Conservation (phyloP, 2,888 invertebrate genomes). For the Magallana nippona region DNA sequence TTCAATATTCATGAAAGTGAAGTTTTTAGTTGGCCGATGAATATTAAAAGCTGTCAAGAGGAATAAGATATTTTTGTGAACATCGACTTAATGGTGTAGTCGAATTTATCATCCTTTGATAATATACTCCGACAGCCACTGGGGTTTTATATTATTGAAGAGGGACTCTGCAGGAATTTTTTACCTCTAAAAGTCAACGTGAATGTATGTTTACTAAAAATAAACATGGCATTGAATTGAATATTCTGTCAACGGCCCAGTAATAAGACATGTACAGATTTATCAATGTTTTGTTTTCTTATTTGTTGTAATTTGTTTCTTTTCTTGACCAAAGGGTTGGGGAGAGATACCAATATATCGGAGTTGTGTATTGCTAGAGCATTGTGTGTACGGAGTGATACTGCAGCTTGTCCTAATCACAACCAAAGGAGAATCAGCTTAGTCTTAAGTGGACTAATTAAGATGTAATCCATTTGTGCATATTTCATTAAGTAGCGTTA, state of each 20-base stretch:
- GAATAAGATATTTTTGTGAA: not conserved
- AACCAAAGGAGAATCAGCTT: slow-evolving; percentile 21
- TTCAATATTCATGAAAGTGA: slow-evolving; percentile 25
- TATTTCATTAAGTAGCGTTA: not conserved
- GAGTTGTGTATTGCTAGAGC: not conserved
- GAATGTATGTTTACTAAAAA: no score
- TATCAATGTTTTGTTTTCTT: no score
- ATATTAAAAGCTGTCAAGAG: slow-evolving; percentile 29
- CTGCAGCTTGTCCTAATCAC: slow-evolving; percentile 2
- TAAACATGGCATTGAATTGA: no score
- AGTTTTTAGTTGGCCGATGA: slow-evolving; percentile 1
- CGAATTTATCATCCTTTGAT: slow-evolving; percentile 4
- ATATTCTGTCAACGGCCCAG: no score
- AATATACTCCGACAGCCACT: not conserved
- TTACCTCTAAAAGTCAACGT: no score
- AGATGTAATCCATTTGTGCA: slow-evolving; percentile 26
- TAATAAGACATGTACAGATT: no score
- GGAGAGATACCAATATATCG: no score
- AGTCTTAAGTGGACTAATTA: slow-evolving; percentile 25
- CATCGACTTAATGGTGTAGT: not conserved
- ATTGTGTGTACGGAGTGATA: not conserved
- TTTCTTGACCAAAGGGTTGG: no score
- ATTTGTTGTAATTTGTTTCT: no score
- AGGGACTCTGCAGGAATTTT: no score
- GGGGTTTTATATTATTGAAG: not conserved